These are phyloP conservation scores for Dryas iulia DNA, from an alignment of 1,140 invertebrate species.

Conservation along the genomic window DNA sequence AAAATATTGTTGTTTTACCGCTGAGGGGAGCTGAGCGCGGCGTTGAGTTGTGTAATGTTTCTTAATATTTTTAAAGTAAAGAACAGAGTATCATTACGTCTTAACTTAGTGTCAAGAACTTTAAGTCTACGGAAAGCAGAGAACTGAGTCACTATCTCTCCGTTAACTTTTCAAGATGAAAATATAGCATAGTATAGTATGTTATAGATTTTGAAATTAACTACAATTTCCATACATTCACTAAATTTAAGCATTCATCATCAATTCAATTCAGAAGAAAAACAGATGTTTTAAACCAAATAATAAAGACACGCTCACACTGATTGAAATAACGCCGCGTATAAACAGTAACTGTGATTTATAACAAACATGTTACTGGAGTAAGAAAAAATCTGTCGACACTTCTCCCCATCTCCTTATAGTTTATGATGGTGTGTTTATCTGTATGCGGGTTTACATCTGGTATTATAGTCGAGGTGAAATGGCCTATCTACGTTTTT, in stretches of 20 bases:
- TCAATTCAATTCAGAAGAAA: slow-evolving; percentile 6
- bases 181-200: no score
- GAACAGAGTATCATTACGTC: no score
- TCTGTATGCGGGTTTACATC: slow-evolving; percentile 33
- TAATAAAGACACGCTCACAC: slow-evolving; percentile 10
- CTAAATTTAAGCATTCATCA: not conserved
- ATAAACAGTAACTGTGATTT: slow-evolving; percentile 18
- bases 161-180: no score
- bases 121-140: no score
- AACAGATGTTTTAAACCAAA: slow-evolving; percentile 8
- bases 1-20: no score
- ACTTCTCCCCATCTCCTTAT: slow-evolving; percentile 18
- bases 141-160: no score
- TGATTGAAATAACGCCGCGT: slow-evolving; percentile 17
- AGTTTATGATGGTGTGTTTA: slow-evolving; percentile 38
- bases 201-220: no score
- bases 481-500: not conserved
- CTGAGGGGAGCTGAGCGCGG: no score
- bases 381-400: slow-evolving; percentile 5
- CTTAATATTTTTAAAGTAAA: no score
- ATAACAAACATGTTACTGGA: slow-evolving; percentile 10
- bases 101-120: no score
- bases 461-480: slow-evolving; percentile 15
- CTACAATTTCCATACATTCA: not conserved
- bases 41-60: no score